Conservation (phyloP, 1,140 invertebrate species). For the Nephotettix cincticeps region DNA sequence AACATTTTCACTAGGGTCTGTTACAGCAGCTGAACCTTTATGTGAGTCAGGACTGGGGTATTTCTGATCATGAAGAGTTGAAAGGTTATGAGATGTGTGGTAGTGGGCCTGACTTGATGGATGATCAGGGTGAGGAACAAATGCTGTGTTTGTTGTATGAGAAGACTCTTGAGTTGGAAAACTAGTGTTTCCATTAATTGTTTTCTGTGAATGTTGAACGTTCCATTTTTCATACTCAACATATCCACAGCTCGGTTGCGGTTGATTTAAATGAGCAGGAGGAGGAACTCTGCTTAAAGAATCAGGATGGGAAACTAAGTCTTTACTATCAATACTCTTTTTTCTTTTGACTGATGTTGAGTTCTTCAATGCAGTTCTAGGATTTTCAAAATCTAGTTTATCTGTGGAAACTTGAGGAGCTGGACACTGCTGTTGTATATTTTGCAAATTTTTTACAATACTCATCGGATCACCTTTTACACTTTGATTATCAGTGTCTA, state of each 20-base stretch:
- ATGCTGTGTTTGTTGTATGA: slow-evolving; percentile 55
- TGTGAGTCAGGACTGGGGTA: slow-evolving; percentile 6
- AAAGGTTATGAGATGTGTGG: slow-evolving; percentile 63
- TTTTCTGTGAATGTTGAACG: slow-evolving; percentile 63
- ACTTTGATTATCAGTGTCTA: slow-evolving; percentile 57
- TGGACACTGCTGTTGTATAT: slow-evolving; percentile 34
- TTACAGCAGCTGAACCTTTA: slow-evolving; percentile 9
- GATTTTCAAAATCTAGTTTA: slow-evolving; percentile 22
- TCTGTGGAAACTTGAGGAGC: slow-evolving; percentile 11
- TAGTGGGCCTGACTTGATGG: slow-evolving; percentile 57
- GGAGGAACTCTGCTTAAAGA: slow-evolving; percentile 59
- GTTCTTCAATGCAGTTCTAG: slow-evolving; percentile 10
- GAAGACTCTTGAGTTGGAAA: slow-evolving; percentile 56
- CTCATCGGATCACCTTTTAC: slow-evolving; percentile 71
- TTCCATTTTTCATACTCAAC: slow-evolving; percentile 75
- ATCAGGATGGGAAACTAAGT: slow-evolving; percentile 20
- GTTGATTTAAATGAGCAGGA: slow-evolving; percentile 65
- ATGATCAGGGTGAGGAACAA: slow-evolving; percentile 62
- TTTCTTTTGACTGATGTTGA: slow-evolving; percentile 29
- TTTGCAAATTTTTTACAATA: slow-evolving; percentile 70
- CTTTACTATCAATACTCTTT: slow-evolving; percentile 33
- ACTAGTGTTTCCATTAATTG: slow-evolving; percentile 56
- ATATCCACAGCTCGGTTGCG: slow-evolving; percentile 63
- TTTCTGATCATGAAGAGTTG: slow-evolving; percentile 49
- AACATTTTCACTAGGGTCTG: slow-evolving; percentile 28